Conservation (phyloP, 2,888 invertebrate species). For the Thalpophila matura region DNA sequence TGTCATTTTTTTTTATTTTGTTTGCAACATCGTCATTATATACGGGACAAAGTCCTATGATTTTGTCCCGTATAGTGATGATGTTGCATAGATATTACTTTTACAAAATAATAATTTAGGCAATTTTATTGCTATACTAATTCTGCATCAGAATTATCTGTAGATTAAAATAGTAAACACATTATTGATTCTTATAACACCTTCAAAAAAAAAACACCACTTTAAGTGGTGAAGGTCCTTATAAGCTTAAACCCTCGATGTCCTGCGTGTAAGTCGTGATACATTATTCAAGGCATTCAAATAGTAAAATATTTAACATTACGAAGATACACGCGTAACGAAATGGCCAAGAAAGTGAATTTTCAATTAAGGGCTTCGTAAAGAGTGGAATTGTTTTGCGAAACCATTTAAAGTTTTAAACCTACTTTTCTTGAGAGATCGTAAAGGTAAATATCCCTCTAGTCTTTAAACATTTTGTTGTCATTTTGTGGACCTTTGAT, state of each 20-base stretch:
- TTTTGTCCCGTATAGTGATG: too few species aligned
- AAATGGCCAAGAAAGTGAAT: slow-evolving; percentile 38
- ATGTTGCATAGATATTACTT: too few species aligned
- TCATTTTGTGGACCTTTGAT: background rate
- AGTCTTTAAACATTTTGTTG: slow-evolving; percentile 23
- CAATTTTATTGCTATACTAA: too few species aligned
- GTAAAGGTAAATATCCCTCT: slow-evolving; percentile 8
- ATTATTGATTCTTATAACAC: too few species aligned
- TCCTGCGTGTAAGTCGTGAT: background rate
- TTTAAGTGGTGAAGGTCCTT: background rate
- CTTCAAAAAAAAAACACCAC: background rate
- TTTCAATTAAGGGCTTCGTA: slow-evolving; percentile 42
- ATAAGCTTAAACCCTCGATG: slow-evolving; percentile 1
- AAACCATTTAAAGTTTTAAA: slow-evolving; percentile 36
- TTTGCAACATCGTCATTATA: too few species aligned
- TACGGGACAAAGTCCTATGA: too few species aligned
- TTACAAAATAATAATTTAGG: too few species aligned
- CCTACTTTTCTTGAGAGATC: slow-evolving; percentile 10
- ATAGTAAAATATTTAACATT: slow-evolving; percentile 25
- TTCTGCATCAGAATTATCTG: too few species aligned
- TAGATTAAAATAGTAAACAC: too few species aligned
- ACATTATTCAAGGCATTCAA: slow-evolving; percentile 7
- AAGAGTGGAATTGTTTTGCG: slow-evolving; percentile 43
- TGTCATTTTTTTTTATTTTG: too few species aligned
- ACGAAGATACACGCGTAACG: slow-evolving; percentile 17